Evolutionary conservation across 2,888 invertebrate genomes (phyloP), one percentile per base, ranked within the genome.

Genomic region (Drosophila robusta): DNA sequence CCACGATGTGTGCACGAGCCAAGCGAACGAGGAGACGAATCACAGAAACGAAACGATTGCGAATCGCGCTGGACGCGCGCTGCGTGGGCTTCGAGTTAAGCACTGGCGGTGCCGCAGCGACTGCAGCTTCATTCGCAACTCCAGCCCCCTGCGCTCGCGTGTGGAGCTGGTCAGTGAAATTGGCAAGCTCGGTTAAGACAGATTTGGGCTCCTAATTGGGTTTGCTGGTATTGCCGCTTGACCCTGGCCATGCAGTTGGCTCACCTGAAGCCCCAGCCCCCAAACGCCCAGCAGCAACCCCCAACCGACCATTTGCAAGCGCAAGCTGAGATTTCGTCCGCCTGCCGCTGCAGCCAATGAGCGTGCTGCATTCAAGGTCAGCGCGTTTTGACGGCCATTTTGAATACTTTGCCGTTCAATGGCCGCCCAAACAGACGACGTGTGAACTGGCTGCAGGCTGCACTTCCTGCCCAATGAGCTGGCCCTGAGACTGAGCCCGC

Each of bases 291-390:
- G 18, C 45, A 2, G 29, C 29, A 22, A 6, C 8, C 16, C 16
- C 18, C 14, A 29, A 12, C n/a, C 32, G 18, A 18, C 18, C 18
- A 18, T 18, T 18, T 18, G 18, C 29, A 7, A 6, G n/a, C 39
- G 3, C 14, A 2, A 11, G 56, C 34, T 47, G 41, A 18, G 46
- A 5, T 16, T 36, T 26, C 41, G 18, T 22, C 24, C 26, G 36
- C 22, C 38, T 38, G 42, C 36, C 6, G 16, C 45, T 29, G 22
- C 67, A 58, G 80, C 90, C 90, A 89, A 90, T 88, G 76, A 79
- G 68, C 51, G 68, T 22, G 70, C 71, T 61, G 70, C 63, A 66
- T 77, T 90, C 90, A 90, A 90, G 90, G 90, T 90, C 90, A 83
- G 18, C 36, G 3, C 66, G 6, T 54, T 80, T 72, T 89, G 86